Base-by-base conservation (phyloP, 2,888 invertebrate species). In the Heliconius erato region DNA sequence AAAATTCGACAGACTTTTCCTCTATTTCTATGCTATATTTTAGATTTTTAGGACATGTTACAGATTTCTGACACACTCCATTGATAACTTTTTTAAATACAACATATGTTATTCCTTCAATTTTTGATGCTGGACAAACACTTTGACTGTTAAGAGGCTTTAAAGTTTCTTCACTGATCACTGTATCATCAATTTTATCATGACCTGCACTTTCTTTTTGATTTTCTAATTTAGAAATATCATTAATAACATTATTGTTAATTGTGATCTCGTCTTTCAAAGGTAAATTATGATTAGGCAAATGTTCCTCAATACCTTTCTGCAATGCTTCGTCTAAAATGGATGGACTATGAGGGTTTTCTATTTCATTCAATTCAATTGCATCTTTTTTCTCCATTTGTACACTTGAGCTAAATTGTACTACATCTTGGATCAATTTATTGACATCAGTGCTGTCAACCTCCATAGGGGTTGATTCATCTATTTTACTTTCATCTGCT, bases 31-130 rank as follows among this genome's bases (percentile, higher is more conserved):
- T 91, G 84, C 86, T 93, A 88, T 95, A 96, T 86, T 93, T 94
- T 83, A 96, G 91, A 89, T 93, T 94, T 88, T 93, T 94, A 59
- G 93, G 92, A 87, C 95, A 96, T 84, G 92, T 94, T 40, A 96
- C 95, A 82, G 92, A 91, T 87, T 94, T 94, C 19, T 80, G 87
- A 90, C 94, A 93, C 84, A 90, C 89, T 44, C 93, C 94, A 85
- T 93, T 89, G 81, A 89, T 86, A 83, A 90, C 89, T 87, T 94
- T 93, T 87, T 94, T 95, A 86, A 96, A 95, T 83, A 94, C 90
- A 69, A 95, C 89, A 90, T 95, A 93, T 65, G 94, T 93, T 35
- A 94, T 85, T 71, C 86, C 84, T 81, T 85, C 87, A 74, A 85
- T 83, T n/a, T 88, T 87, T 35, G 85, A 77, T 74, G 84, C 59